Base-by-base conservation (phyloP, 2,797 vertebrate genomes). In the Holocentrus rufus region DNA sequence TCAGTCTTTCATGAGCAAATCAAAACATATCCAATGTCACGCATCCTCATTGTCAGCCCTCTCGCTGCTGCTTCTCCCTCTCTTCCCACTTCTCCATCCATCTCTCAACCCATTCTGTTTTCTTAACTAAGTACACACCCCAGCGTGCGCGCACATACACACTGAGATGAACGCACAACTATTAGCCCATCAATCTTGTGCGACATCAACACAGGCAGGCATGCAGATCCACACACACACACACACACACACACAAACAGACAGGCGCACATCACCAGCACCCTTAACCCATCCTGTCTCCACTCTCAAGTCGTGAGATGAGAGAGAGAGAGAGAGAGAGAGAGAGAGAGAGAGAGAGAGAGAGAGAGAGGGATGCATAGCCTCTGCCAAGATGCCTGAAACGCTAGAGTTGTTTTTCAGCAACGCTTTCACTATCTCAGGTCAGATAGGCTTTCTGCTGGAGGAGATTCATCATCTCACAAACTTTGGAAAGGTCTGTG, bases 1-100 rank as follows among this genome's bases (percentile, higher is more conserved):
- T 76, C 72, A 80, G 85, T 76, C 76, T 87, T 88, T 87, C 88
- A 90, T 63, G 76, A 88, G 84, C 80, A 68, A 89, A 88, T 91
- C 89, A 90, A 91, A 92, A 91, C 88, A 92, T 77, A 79, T 36
- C 76, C 79, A 55, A 47, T 73, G 73, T 82, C 55, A 85, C 79
- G 77, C 44, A 7, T 79, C 83, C 70, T 88, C 74, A 79, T 70
- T 80, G 85, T 87, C 80, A 83, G 72, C 69, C 53, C 1, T 67
- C 65, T 85, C n/a, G 69, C 69, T 58, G 30, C 64, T 52, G 30
- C 64, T 52, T 74, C 75, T 61, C 50, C 36, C 53, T 59, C 64
- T 53, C 56, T 44, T 59, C 72, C 22, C 1, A 36, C 69, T 77
- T 76, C 74, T 80, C 69, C 54, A 79, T 67, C 74, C 73, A 81